These are phyloP conservation scores for Leiothrix lutea DNA, from an alignment of 2,113 vertebrate genomes.

Conservation along the genomic window DNA sequence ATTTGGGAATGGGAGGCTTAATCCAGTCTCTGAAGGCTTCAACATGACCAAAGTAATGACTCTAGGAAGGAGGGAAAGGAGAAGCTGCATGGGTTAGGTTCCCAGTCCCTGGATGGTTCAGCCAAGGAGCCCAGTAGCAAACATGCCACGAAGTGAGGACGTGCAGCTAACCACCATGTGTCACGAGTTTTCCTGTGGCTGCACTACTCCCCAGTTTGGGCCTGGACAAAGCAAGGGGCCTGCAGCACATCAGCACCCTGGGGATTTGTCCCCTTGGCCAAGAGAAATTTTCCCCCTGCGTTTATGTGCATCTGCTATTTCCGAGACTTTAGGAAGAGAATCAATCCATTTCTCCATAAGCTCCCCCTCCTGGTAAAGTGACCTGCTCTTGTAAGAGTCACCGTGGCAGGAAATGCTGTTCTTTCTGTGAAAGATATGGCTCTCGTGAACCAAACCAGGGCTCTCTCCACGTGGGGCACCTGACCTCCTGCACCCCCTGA, in stretches of 20 bases:
- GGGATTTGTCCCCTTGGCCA: not conserved
- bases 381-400: not conserved
- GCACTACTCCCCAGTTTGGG: not conserved
- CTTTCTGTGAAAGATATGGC: constrained; percentile 73
- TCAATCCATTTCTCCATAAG: not conserved
- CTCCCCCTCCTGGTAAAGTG: constrained; percentile 5
- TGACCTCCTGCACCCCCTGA: not conserved
- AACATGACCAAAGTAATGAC: constrained; percentile 59
- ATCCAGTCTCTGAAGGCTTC: constrained; percentile 20
- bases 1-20: not conserved
- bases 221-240: not conserved
- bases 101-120: not conserved
- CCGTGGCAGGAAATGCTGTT: constrained; percentile 59
- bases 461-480: not conserved
- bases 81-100: not conserved
- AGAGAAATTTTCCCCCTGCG: not conserved
- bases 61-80: not conserved
- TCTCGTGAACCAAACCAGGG: constrained; percentile 22
- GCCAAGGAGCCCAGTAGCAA: not conserved
- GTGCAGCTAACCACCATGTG: accelerated
- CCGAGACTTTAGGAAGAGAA: constrained; percentile 1
- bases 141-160: not conserved
- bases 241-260: not conserved
- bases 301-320: not conserved
- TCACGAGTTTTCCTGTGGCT: not conserved